These are phyloP conservation scores for Limnephilus marmoratus DNA, from an alignment of 2,888 invertebrate genomes.

Conservation along the genomic window DNA sequence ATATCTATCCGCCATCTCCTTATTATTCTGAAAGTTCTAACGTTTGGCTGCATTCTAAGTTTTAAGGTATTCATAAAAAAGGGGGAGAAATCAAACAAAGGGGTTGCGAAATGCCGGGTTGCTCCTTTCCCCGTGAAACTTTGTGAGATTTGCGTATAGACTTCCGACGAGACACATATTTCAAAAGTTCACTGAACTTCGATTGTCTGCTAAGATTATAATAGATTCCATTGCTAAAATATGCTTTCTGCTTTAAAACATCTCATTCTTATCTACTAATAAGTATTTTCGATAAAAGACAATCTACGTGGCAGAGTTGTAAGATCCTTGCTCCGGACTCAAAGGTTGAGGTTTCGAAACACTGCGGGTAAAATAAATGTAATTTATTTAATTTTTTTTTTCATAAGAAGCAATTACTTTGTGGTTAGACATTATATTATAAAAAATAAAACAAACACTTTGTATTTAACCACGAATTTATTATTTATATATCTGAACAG, in stretches of 20 bases:
- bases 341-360: no score
- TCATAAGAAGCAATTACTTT: no score
- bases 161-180: background rate
- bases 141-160: background rate
- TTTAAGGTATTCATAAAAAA: background rate
- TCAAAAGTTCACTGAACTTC: background rate
- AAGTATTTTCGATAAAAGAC: background rate
- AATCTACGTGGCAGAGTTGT: no score
- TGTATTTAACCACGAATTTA: no score
- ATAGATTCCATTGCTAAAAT: background rate
- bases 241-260: background rate
- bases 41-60: conserved; percentile 2
- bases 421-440: no score
- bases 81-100: background rate
- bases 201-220: background rate
- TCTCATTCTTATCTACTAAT: background rate
- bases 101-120: background rate
- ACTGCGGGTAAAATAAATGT: no score
- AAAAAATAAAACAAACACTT: no score
- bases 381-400: no score
- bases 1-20: background rate
- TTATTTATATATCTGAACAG: no score
- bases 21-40: background rate
- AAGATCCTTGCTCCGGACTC: no score
- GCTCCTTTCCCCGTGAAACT: background rate